Evolutionary conservation across 2,797 vertebrate species (phyloP).

Genomic region (Iguana delicatissima): DNA sequence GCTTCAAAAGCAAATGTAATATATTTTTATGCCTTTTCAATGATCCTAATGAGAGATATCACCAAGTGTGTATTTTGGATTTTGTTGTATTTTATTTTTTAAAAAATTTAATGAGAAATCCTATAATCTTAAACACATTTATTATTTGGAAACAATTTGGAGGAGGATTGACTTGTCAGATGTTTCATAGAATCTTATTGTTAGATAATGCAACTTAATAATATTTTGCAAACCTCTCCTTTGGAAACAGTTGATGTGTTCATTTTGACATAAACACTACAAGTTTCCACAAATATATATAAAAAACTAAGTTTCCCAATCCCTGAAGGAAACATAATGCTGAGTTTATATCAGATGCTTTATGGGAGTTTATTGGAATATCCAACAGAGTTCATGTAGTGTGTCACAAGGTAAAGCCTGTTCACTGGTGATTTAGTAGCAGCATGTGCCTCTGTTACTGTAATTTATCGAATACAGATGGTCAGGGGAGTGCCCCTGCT

Average conservation of each 20-base stretch:
- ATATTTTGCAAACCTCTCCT: neutral
- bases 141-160: neutral
- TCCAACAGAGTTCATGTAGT: slow-evolving; percentile 84
- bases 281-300: slow-evolving; percentile 55
- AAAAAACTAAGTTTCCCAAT: slow-evolving; percentile 61
- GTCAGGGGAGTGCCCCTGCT: slow-evolving; percentile 79
- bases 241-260: neutral
- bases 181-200: neutral
- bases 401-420: slow-evolving; percentile 85
- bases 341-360: slow-evolving; percentile 80
- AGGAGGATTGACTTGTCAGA: neutral
- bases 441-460: slow-evolving; percentile 79
- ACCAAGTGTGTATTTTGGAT: too few species aligned
- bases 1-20: too few species aligned
- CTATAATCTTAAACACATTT: neutral
- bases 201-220: neutral
- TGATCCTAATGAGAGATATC: too few species aligned
- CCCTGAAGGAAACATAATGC: slow-evolving; percentile 80
- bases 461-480: slow-evolving; percentile 88
- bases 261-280: slow-evolving; percentile 52
- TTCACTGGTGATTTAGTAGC: slow-evolving; percentile 85
- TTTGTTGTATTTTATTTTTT: neutral
- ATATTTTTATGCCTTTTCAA: too few species aligned
- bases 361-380: slow-evolving; percentile 85
- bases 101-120: neutral